These are phyloP conservation scores for Cryptomyrus ogoouensis DNA, from an alignment of 2,113 vertebrate species.

Conservation along the genomic window DNA sequence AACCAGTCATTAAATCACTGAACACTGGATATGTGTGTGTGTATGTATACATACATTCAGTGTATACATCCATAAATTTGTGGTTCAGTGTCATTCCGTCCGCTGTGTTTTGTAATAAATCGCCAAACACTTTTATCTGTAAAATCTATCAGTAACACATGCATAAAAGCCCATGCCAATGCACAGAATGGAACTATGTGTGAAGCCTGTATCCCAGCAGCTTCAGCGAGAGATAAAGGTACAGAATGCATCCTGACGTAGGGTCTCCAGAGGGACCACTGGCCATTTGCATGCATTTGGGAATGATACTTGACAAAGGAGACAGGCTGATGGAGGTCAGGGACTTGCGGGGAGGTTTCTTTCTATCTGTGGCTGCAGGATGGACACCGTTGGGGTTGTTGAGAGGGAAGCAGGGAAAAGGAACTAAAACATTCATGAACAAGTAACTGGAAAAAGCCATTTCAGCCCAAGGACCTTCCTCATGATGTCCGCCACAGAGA, in stretches of 20 bases:
- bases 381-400: background rate
- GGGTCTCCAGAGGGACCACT: background rate
- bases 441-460: background rate
- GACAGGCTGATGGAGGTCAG: background rate
- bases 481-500: background rate
- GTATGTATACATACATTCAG: background rate
- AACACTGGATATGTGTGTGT: background rate
- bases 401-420: background rate
- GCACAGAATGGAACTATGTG: background rate
- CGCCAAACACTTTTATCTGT: background rate
- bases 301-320: background rate
- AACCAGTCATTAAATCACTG: constrained; percentile 1
- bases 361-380: background rate
- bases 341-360: background rate
- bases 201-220: background rate
- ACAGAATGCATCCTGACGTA: background rate
- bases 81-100: background rate
- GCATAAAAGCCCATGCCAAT: background rate
- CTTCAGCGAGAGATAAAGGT: background rate
- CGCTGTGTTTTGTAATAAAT: background rate
- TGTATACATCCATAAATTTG: constrained; percentile 1
- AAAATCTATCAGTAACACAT: background rate
- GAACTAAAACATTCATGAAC: background rate
- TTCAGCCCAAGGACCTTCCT: background rate
- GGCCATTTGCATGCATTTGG: background rate